Evolutionary conservation across 2,888 invertebrate species (phyloP), one percentile per base, ranked within the genome.

Genomic region (Aromia moschata): DNA sequence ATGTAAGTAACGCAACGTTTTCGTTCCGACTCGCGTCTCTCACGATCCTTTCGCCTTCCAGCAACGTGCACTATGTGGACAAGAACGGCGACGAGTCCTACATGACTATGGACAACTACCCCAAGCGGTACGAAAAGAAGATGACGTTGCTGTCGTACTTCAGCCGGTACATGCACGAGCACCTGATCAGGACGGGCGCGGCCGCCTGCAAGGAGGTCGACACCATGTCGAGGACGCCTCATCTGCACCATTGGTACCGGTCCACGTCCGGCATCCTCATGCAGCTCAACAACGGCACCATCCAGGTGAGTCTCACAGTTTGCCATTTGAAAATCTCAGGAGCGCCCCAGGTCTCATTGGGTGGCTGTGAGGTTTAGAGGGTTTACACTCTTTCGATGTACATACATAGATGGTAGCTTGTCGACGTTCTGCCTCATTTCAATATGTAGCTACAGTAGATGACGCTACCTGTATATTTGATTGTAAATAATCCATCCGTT

Each of bases 81-180:
- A 89, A 93, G 70, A 91, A 91, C 74, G 93, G 94, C 49, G 87
- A 88, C 43, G 99, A 99, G 80, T 86, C 90, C 62, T 98, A 97
- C 78, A 92, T 96, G 87, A 93, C 93, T 0, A 85, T 92, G 73
- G 87, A 87, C 36, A 86, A 87, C 18, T 96, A 91, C 79, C 96
- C 98, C 3, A 82, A 84, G 14, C 83, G 86, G 1, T 85, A 98
- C 54, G 92, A 92, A 68, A 98, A 98, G 82, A 98, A 98, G 81
- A 94, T 98, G 85, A 97, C 95, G 76, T 84, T 99, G 15, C 86
- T 99, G 60, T 92, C 94, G 14, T 99, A 99, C 83, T 99, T 99
- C 83, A 89, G 94, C 70, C 90, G 95, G 74, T 99, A 99, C 81
- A 99, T 99, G 99, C 92, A 91, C 69, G 98, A 98, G 78, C 96